A percentile compares a stretch with the other conserved stretches of the same genome.
phyloP scores from a whole-genome alignment of 2,888 invertebrate genomes.

The Craniophora ligustri region DNA sequence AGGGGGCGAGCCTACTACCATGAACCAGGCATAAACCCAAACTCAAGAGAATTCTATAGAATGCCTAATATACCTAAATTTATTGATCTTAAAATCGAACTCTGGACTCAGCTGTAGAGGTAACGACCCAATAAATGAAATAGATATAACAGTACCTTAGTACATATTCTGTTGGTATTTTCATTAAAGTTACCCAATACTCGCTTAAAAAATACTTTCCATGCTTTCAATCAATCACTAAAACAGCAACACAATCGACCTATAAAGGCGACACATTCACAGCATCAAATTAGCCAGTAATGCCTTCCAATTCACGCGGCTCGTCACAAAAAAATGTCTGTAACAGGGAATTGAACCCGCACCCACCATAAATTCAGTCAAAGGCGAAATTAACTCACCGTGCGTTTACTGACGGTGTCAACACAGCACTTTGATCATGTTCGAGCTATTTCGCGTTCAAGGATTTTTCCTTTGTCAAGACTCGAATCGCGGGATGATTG shows the following conservation, averaged over 20 bases:
- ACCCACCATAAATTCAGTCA: slow-evolving; percentile 67
- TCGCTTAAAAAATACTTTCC: neutral
- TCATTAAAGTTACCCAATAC: neutral
- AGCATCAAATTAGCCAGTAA: slow-evolving; percentile 47
- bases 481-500: slow-evolving; percentile 83
- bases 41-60: no score
- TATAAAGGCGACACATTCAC: slow-evolving; percentile 32
- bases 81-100: no score
- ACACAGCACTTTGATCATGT: slow-evolving; percentile 81
- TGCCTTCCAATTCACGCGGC: slow-evolving; percentile 38
- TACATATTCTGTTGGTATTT: no score
- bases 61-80: no score
- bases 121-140: no score
- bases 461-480: slow-evolving; percentile 86
- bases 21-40: no score
- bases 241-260: slow-evolving; percentile 24
- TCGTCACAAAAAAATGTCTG: slow-evolving; percentile 49
- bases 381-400: slow-evolving; percentile 81
- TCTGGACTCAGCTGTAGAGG: no score
- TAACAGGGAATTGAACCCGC: slow-evolving; percentile 59
- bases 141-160: no score
- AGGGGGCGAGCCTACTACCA: no score
- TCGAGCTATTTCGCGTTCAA: slow-evolving; percentile 75
- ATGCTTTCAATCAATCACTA: slow-evolving; percentile 43
- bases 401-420: slow-evolving; percentile 78